Conservation (phyloP, 92 coral and sea anemone genomes). For the Actinostola sp. region DNA sequence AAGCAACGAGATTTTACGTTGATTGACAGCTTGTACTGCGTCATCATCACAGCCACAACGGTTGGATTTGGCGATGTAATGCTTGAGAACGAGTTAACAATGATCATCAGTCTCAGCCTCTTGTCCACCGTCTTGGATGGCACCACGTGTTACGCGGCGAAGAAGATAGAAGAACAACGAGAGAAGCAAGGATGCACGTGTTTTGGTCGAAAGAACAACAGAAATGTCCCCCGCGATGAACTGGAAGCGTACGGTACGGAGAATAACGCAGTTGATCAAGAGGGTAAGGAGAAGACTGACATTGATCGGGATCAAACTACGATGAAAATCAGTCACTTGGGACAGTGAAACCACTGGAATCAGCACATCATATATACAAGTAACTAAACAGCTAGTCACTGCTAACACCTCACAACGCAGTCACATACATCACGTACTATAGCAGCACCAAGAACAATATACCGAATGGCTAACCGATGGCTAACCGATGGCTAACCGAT, state of each 20-base stretch:
- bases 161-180: constrained; percentile 7
- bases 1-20: background rate
- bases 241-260: constrained; percentile 38
- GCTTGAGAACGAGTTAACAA: background rate
- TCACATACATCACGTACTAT: no score
- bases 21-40: constrained; percentile 23
- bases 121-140: constrained; percentile 44
- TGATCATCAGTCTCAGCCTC: constrained; percentile 16
- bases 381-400: no score
- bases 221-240: constrained; percentile 9
- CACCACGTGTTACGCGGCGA: constrained; percentile 32
- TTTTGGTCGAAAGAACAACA: constrained; percentile 18
- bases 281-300: background rate
- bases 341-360: background rate
- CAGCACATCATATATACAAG: no score
- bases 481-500: no score
- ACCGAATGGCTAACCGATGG: no score
- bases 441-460: no score
- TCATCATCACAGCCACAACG: constrained; percentile 35
- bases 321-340: background rate
- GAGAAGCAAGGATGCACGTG: constrained; percentile 19
- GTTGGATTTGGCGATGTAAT: constrained; percentile 41
- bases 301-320: no score
- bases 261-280: constrained; percentile 19
- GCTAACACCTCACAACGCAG: no score